Evolutionary conservation across 2,113 vertebrate species (phyloP).

Genomic region (Mixornis gularis): DNA sequence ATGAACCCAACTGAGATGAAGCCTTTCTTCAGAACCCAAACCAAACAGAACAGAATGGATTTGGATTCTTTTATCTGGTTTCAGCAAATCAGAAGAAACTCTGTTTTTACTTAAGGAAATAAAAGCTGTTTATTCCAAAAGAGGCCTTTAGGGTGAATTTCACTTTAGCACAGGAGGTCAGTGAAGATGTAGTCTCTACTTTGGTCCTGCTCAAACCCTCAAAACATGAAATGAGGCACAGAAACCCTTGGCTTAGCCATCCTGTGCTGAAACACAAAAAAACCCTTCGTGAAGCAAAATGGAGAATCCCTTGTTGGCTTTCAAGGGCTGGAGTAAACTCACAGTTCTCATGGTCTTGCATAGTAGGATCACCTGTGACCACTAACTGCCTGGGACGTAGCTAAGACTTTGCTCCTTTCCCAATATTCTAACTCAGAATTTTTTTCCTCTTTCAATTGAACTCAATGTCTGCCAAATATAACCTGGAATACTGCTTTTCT

Average conservation of each 20-base stretch:
- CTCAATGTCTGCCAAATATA: not conserved
- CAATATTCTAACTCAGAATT: not conserved
- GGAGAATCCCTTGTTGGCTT: not conserved
- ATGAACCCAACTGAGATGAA: conserved; percentile 6
- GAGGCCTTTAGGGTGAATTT: not conserved
- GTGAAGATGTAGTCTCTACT: not conserved
- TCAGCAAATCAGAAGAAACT: conserved; percentile 22
- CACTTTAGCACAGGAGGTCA: not conserved
- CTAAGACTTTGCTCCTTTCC: not conserved
- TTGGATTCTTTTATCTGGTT: conserved; percentile 19
- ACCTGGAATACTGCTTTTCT: not conserved
- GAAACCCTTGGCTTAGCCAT: not conserved
- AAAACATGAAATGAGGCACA: not conserved
- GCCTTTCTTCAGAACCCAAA: conserved; percentile 47
- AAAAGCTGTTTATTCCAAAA: conserved; percentile 15
- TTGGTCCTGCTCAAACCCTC: not conserved
- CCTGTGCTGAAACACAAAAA: not conserved
- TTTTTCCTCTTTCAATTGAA: not conserved
- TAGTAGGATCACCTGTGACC: not conserved
- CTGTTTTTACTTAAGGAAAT: conserved; percentile 16
- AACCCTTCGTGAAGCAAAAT: not conserved
- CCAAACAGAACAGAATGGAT: conserved; percentile 26
- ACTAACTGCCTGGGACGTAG: not conserved
- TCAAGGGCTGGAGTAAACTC: not conserved
- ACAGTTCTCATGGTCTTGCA: not conserved